Evolutionary conservation across 2,888 invertebrate species (phyloP), one percentile per base, ranked within the genome.

Genomic region (Cerastoderma edule): DNA sequence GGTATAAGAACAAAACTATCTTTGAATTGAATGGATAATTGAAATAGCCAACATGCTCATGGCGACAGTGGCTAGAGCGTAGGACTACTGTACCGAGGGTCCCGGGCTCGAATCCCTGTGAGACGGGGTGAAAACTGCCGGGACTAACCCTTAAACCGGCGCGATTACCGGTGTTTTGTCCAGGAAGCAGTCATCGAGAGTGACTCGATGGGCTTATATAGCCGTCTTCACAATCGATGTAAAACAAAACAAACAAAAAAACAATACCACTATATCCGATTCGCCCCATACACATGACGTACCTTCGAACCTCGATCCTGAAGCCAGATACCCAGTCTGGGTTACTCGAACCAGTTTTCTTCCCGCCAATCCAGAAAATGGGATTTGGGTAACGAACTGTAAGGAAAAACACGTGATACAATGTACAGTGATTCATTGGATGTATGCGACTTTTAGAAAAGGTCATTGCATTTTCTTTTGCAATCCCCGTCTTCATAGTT

Each of bases 361-460:
- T 65, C 4, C 75, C 75, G 6, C 75, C 75, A 4, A 75, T 69
- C 75, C 75, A 75, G 48, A 75, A 75, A 8, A 70, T 30, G 2
- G 46, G 39, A 13, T 75, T 70, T 16, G 57, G 24, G 48, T 70
- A 75, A 4, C 66, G 69, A 30, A 65, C 75, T 75, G 57, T 28
- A 63, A 35, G 1, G n/a, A 27, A 50, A 39, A 63, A 33, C 1
- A 33, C 2, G 10, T 1, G 16, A 57, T 22, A 24, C 22, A 54
- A 2, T n/a, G n/a, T n/a, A n/a, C n/a, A n/a, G 5, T 1, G 19
- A 46, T 46, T 2, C 39, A 5, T 46, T 46, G n/a, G 46, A 1
- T n/a, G n/a, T 19, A 19, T n/a, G 2, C 16, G 46, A 46, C n/a
- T 46, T 2, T 8, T 16, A 8, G 27, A 8, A n/a, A 53, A 53